These are phyloP conservation scores for Sander vitreus DNA, from an alignment of 2,113 vertebrate genomes.

Conservation along the genomic window DNA sequence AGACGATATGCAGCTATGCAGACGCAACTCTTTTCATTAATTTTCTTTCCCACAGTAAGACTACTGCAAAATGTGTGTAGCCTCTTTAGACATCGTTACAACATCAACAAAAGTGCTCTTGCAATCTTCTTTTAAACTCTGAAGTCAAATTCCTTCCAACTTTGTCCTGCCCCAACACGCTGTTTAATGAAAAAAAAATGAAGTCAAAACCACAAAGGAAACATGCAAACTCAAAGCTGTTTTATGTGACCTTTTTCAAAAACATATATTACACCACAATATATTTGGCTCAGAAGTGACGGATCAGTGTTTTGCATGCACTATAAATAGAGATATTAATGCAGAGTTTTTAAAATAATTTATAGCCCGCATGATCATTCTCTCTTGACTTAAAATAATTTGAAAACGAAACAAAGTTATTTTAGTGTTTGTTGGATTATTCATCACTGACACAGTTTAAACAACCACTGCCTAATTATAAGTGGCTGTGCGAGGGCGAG, in stretches of 20 bases:
- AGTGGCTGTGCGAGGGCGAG: constrained; percentile 19
- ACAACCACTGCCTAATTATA: constrained; percentile 34
- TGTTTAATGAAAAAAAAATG: constrained; percentile 3
- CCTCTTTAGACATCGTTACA: not conserved
- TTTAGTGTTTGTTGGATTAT: constrained; percentile 21
- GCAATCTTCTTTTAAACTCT: not conserved
- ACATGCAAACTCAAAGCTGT: not conserved
- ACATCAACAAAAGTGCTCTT: not conserved
- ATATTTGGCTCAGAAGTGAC: not conserved
- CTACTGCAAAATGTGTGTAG: not conserved
- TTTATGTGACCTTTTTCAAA: constrained; percentile 3
- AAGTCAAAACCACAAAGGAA: constrained; percentile 1
- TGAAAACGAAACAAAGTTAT: constrained; percentile 19
- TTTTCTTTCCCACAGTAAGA: not conserved
- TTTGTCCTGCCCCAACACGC: not conserved
- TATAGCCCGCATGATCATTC: too few relatives aligned
- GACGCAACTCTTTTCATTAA: not conserved
- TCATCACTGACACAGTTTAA: constrained; percentile 18
- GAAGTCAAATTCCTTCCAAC: constrained; percentile 8
- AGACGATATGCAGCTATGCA: constrained; percentile 2
- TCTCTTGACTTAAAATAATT: too few relatives aligned
- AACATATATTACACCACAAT: not conserved
- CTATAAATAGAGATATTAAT: not conserved
- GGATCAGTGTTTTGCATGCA: not conserved
- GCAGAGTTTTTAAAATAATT: not conserved